Evolutionary conservation across 2,888 invertebrate species (phyloP).

Genomic region (Laspeyria flexula): DNA sequence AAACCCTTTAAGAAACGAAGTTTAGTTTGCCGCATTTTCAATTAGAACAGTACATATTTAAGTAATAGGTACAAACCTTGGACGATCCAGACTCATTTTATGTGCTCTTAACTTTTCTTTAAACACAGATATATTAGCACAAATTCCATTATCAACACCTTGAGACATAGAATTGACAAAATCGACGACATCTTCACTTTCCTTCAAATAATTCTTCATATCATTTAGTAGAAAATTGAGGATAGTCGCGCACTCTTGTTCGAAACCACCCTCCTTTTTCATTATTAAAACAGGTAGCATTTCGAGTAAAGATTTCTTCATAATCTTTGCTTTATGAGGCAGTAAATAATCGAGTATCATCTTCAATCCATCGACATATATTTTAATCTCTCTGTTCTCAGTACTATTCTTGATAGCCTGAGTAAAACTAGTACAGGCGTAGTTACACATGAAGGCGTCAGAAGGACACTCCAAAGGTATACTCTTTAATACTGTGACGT

Average conservation of each 20-base stretch:
- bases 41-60: too few species aligned
- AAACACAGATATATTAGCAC: conserved; percentile 53
- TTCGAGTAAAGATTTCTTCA: conserved; percentile 80
- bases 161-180: conserved; percentile 57
- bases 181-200: conserved; percentile 76
- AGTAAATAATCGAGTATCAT: conserved; percentile 72
- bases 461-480: conserved; percentile 71
- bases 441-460: conserved; percentile 85
- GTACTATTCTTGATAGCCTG: conserved; percentile 77
- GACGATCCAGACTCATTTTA: conserved; percentile 57
- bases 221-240: conserved; percentile 84
- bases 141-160: conserved; percentile 35
- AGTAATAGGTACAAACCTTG: too few species aligned
- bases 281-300: conserved; percentile 84
- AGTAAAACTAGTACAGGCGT: conserved; percentile 82
- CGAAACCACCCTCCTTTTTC: conserved; percentile 63
- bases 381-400: conserved; percentile 54
- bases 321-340: conserved; percentile 66
- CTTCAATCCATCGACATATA: conserved; percentile 73
- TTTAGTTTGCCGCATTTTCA: too few species aligned
- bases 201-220: conserved; percentile 71
- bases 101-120: conserved; percentile 61
- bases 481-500: conserved; percentile 79
- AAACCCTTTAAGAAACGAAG: too few species aligned
- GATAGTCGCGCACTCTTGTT: conserved; percentile 65